Evolutionary conservation across 2,113 vertebrate genomes (phyloP), one percentile per base, ranked within the genome.

Genomic region (Ictalurus punctatus): DNA sequence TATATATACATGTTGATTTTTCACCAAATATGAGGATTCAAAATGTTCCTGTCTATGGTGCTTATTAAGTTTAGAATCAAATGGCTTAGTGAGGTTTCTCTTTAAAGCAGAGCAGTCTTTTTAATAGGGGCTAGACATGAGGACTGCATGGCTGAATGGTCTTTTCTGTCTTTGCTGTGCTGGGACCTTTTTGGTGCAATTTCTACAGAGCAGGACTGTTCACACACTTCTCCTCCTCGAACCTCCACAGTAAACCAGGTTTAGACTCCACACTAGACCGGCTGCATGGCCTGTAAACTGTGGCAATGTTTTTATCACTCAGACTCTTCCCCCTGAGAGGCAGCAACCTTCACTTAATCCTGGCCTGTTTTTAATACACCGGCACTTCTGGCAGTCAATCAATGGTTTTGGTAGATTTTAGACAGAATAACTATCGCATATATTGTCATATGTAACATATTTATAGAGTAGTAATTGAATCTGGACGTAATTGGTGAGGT

Each of bases 391-490:
- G 87, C 92, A 91, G 91, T 90, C 89, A 87, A 93, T 92, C 89
- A 90, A 86, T 85, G 92, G 91, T 90, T 94, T 93, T 92, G 92
- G 91, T 94, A 90, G 90, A 91, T 93, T 93, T 93, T 92, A 94
- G 89, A 93, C 92, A 83, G 92, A 92, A 92, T 86, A 87, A 91
- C 88, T 83, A 93, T 94, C 93, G 88, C 89, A 93, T 88, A 83
- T 92, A 92, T 95, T 92, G 93, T 94, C 94, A 94, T 93, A 92
- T 95, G 94, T 95, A 90, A 91, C 95, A 93, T 94, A 92, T 93
- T 93, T 90, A 91, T 96, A 95, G 93, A 92, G 91, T 96, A 95
- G 93, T 90, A 86, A 91, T 92, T 93, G 82, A 73, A 85, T 94
- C 90, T 93, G 94, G 93, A 85, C 34, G 40, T 40, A 84, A 93